Evolutionary conservation across 2,113 vertebrate genomes (phyloP), one percentile per base, ranked within the genome.

Genomic region (Thalassoma bifasciatum): DNA sequence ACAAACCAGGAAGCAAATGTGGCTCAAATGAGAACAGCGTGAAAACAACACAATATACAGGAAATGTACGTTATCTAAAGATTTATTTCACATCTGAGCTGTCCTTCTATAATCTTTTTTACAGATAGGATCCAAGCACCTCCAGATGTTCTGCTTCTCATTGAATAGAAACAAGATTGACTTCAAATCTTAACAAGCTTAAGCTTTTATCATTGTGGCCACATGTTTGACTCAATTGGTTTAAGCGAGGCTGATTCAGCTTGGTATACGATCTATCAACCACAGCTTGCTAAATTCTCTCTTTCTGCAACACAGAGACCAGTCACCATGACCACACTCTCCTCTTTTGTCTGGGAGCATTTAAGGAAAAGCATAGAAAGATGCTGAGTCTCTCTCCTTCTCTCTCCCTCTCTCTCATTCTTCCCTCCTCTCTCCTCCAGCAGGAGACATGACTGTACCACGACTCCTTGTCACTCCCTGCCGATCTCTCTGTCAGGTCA

Each of bases 401-500:
- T 42, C 5, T 3, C 49, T 24, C 36, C 10, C 14, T 10, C 46
- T 26, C 23, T 58, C 58, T 12, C 13, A 9, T 52, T 59, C 42
- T 16, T 63, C 30, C 65, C n/a, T 50, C 21, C 7, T 52, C 12
- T 63, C 23, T 66, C 66, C 66, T 24, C 42, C 59, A 66, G 40
- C 46, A 67, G 51, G 68, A 53, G 66, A 78, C 63, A 76, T 0
- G 2, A 83, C 64, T 54, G 46, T 56, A 57, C 73, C 65, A 60
- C 26, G 11, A 82, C 59, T 74, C 60, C 64, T 72, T 22, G 3
- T 71, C 50, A 44, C 23, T 84, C 63, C 36, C 59, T 62, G 56
- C 17, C 64, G 74, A 49, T 61, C 54, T 26, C 54, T 78, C 71
- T 84, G 56, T 79, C 85, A 84, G 60, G 71, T 75, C 72, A 75